Percentiles rank a stretch among this genome's conserved stretches.
phyloP scores from a whole-genome alignment of 2,888 invertebrate species.

The Sminthurides aquaticus region DNA sequence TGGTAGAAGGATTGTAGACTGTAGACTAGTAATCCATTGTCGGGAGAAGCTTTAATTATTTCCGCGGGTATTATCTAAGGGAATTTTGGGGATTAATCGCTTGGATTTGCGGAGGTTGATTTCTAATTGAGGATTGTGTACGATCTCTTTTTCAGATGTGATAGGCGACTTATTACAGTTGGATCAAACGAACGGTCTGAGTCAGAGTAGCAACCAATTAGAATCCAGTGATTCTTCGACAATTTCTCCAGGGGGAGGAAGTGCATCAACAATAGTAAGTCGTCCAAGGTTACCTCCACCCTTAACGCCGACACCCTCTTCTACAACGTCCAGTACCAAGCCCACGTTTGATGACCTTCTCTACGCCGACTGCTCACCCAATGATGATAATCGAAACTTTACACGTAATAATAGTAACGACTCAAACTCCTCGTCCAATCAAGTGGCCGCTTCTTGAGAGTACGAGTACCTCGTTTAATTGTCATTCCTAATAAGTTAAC shows the following conservation, averaged over 20 bases:
- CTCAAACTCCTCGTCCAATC: slow-evolving; percentile 27
- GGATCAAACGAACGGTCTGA: slow-evolving; percentile 24
- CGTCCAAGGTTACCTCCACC: slow-evolving; percentile 24
- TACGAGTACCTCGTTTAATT: slow-evolving; percentile 20
- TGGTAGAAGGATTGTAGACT: too few relatives aligned
- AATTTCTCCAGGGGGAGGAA: slow-evolving; percentile 38
- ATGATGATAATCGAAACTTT: slow-evolving; percentile 52
- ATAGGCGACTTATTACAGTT: slow-evolving; percentile 34
- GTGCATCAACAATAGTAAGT: slow-evolving; percentile 33
- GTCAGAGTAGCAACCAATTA: slow-evolving; percentile 20
- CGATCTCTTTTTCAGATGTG: slow-evolving; percentile 29
- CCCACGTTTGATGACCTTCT: slow-evolving; percentile 37
- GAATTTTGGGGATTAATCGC: too few relatives aligned
- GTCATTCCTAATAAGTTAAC: too few relatives aligned
- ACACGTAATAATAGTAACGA: slow-evolving; percentile 29
- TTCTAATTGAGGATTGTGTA: too few relatives aligned
- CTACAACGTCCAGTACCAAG: slow-evolving; percentile 26
- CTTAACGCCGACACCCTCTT: slow-evolving; percentile 24
- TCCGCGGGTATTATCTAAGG: too few relatives aligned
- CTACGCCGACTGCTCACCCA: slow-evolving; percentile 51
- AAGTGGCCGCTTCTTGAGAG: slow-evolving; percentile 27
- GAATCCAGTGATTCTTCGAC: slow-evolving; percentile 37
- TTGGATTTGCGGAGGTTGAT: too few relatives aligned
- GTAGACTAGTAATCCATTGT: too few relatives aligned
- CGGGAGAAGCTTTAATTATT: too few relatives aligned